A percentile compares a stretch with the other conserved stretches of the same genome.
phyloP scores from a whole-genome alignment of 2,797 vertebrate genomes.

The Helarctos malayanus region DNA sequence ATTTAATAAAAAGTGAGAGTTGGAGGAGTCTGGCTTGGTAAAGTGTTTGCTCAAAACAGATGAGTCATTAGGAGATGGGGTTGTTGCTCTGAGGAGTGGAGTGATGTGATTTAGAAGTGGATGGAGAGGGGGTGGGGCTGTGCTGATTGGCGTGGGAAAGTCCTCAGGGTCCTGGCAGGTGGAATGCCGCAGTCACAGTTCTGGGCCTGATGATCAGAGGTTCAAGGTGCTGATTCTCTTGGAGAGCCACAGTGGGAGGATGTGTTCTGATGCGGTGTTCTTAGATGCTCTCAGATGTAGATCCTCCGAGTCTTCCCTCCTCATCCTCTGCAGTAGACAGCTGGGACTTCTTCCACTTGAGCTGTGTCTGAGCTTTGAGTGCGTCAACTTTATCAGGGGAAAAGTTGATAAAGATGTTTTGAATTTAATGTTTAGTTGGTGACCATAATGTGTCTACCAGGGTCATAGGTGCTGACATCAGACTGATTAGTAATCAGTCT shows the following conservation, averaged over 20 bases:
- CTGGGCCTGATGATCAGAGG: not conserved
- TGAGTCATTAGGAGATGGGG: not conserved
- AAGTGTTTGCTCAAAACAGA: not conserved
- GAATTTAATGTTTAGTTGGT: conserved; percentile 16
- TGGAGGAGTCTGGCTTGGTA: conserved; percentile 13
- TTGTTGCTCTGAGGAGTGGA: not conserved
- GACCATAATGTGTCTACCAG: not conserved
- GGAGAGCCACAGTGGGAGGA: not conserved
- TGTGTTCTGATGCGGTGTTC: not conserved
- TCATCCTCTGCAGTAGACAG: not conserved
- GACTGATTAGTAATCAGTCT: not conserved
- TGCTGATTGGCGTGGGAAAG: not conserved
- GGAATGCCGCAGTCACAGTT: not conserved
- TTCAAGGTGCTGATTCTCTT: not conserved
- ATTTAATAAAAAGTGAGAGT: not conserved
- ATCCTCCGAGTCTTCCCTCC: not conserved
- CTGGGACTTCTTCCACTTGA: not conserved
- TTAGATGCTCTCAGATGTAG: not conserved
- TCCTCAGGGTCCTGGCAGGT: not conserved
- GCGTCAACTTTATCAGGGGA: not conserved
- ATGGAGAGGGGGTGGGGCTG: not conserved
- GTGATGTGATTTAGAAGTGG: not conserved
- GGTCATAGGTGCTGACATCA: not conserved
- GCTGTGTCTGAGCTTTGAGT: not conserved
- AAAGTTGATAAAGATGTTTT: not conserved